These are phyloP conservation scores for Silurus asotus DNA, from an alignment of 2,113 vertebrate species.

Conservation along the genomic window DNA sequence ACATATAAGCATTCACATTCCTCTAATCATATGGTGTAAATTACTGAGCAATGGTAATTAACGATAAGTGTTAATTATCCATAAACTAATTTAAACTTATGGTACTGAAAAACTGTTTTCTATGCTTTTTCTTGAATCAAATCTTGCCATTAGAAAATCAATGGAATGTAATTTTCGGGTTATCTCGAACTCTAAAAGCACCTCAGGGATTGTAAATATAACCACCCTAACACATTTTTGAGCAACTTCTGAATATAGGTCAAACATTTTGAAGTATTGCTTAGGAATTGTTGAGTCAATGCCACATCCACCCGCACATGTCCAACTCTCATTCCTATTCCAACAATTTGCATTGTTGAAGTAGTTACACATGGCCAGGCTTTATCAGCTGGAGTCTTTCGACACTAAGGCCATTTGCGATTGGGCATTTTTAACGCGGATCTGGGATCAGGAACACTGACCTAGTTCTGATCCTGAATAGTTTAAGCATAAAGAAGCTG, in stretches of 20 bases:
- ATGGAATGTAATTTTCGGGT: not conserved
- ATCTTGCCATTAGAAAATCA: not conserved
- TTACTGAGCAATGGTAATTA: not conserved
- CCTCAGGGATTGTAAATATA: not conserved
- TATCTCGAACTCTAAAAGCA: not conserved
- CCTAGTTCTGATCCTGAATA: not conserved
- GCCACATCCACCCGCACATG: not conserved
- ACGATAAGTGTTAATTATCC: not conserved
- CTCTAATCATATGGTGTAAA: not conserved
- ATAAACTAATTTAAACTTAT: not conserved
- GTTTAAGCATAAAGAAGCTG: not conserved
- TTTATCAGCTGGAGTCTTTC: slow-evolving; percentile 1
- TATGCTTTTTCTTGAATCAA: not conserved
- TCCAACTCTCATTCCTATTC: slow-evolving; percentile 7
- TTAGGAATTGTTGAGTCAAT: not conserved
- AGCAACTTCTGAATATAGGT: not conserved
- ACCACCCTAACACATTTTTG: not conserved
- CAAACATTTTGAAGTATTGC: not conserved
- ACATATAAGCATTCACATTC: not conserved
- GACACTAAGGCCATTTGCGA: not conserved
- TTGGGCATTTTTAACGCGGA: not conserved
- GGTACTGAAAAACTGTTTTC: not conserved
- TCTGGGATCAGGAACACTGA: slow-evolving; percentile 8
- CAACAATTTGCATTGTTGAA: slow-evolving; percentile 17
- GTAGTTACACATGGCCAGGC: not conserved